phyloP scores from a whole-genome alignment of 2,797 vertebrate genomes.

The Chanos chanos region DNA sequence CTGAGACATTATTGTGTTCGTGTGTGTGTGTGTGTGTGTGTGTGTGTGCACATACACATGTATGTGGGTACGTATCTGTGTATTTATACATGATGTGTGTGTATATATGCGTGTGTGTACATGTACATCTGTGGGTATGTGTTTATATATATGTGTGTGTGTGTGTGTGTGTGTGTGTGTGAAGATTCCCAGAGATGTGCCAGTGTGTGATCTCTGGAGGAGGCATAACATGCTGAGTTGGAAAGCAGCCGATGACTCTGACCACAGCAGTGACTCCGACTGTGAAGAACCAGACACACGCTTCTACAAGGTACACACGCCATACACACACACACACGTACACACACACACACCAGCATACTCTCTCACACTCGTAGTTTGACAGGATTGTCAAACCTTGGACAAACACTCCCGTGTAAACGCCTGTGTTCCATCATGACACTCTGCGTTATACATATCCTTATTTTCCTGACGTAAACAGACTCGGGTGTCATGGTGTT shows the following conservation, averaged over 20 bases:
- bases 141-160: not conserved
- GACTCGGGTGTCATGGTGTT: too few relatives aligned
- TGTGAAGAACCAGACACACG: conserved; percentile 56
- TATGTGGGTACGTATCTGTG: too few relatives aligned
- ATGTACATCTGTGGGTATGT: conserved; percentile 15
- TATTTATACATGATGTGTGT: too few relatives aligned
- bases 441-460: too few relatives aligned
- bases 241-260: conserved; percentile 69
- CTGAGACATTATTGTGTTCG: not conserved
- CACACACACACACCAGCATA: not conserved
- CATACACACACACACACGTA: conserved; percentile 6
- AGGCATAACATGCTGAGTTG: conserved; percentile 55
- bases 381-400: too few relatives aligned
- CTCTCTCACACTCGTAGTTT: not conserved
- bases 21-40: not conserved
- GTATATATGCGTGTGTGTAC: not conserved
- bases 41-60: not conserved
- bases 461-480: too few relatives aligned
- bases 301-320: conserved; percentile 80
- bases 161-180: too few relatives aligned
- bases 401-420: too few relatives aligned
- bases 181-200: conserved; percentile 52
- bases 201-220: conserved; percentile 72
- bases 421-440: too few relatives aligned
- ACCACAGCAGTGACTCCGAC: conserved; percentile 75